Conservation (phyloP, 2,797 vertebrate species). For the Allobates femoralis region DNA sequence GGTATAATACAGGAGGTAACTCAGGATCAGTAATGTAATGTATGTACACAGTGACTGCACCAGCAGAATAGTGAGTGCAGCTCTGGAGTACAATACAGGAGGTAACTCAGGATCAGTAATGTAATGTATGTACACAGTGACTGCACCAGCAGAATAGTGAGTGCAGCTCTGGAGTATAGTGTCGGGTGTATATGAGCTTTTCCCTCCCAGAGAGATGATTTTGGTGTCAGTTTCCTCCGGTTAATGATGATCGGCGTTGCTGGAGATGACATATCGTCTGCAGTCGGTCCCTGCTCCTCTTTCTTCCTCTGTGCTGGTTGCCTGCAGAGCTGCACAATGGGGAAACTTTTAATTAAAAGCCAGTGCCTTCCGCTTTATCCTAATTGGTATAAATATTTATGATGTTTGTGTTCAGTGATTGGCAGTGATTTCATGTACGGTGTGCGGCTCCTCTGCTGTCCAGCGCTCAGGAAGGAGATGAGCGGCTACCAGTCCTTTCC, state of each 20-base stretch:
- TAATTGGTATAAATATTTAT: conserved; percentile 47
- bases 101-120: not conserved
- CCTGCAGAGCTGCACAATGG: conserved; percentile 26
- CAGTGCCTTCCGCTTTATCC: not conserved
- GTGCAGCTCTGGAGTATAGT: not conserved
- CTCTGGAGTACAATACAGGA: not conserved
- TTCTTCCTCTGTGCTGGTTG: not conserved
- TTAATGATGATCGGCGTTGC: not conserved
- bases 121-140: not conserved
- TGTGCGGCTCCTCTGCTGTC: not conserved
- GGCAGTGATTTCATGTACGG: not conserved
- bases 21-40: no score
- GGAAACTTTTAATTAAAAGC: conserved; percentile 53
- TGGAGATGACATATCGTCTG: not conserved
- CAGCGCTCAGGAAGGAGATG: not conserved
- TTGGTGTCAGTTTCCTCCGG: not conserved
- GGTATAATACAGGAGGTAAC: no score
- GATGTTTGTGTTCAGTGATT: not conserved
- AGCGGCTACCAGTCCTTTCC: no score
- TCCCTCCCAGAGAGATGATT: not conserved
- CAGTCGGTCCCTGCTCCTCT: not conserved
- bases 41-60: no score
- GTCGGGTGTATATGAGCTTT: not conserved
- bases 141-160: not conserved
- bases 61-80: no score